These are phyloP conservation scores for Cheilosia vulpina DNA, from an alignment of 2,888 invertebrate species.

Conservation along the genomic window DNA sequence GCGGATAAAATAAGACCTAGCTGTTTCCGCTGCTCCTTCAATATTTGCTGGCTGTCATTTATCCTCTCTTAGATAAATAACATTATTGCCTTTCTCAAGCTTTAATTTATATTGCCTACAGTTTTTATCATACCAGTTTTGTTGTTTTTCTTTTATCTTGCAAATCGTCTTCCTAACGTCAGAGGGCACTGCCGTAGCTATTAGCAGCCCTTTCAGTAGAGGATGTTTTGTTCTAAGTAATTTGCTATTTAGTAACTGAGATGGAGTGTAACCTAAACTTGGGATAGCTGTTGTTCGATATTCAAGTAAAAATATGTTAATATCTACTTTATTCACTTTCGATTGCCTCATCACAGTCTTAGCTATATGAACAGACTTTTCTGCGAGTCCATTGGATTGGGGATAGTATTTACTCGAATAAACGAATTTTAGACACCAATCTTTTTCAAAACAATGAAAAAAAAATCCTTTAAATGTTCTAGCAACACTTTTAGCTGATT, in stretches of 20 bases:
- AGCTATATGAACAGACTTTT: slow-evolving; percentile 5
- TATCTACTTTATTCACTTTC: slow-evolving; percentile 8
- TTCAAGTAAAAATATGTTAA: slow-evolving; percentile 17
- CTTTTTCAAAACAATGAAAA: neutral
- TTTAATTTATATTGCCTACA: slow-evolving; percentile 14
- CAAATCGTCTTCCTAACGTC: neutral
- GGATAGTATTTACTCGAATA: slow-evolving; percentile 9
- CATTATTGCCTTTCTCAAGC: slow-evolving; percentile 23
- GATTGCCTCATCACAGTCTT: slow-evolving; percentile 27
- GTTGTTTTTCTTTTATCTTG: slow-evolving; percentile 17
- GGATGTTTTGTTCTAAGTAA: too few relatives aligned
- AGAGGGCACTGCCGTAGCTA: neutral
- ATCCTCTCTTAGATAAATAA: slow-evolving; percentile 22
- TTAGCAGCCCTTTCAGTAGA: too few relatives aligned
- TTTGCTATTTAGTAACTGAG: slow-evolving; percentile 22
- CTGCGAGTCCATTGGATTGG: neutral
- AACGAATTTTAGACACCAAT: slow-evolving; percentile 11
- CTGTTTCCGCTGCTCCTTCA: neutral
- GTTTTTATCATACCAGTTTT: slow-evolving; percentile 24
- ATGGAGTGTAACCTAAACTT: slow-evolving; percentile 22
- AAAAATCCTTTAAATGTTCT: too few relatives aligned
- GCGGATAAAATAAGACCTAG: too few relatives aligned
- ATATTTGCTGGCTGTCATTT: slow-evolving; percentile 8
- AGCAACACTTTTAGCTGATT: too few relatives aligned
- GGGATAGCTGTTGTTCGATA: slow-evolving; percentile 16